Evolutionary conservation across 30 jellyfish, hydroid and myxozoan species (phyloP).

Genomic region (Morbakka virulenta): DNA sequence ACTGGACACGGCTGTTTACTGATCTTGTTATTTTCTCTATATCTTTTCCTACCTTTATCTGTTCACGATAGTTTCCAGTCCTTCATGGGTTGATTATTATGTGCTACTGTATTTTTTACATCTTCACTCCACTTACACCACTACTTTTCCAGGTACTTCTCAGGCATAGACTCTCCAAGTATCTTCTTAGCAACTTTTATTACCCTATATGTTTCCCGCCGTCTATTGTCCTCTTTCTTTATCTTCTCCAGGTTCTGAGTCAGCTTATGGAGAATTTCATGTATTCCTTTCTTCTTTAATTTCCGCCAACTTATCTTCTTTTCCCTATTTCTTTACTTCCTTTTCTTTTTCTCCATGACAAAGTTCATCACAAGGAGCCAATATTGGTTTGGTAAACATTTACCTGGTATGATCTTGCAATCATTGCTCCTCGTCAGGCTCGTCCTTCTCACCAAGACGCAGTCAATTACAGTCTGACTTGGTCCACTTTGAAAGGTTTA

Average conservation of each 20-base stretch:
- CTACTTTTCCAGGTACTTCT: background rate
- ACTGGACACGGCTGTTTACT: no score
- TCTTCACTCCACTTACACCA: slow-evolving; percentile 44
- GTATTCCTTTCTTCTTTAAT: no score
- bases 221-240: background rate
- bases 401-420: slow-evolving; percentile 3
- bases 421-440: background rate
- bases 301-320: background rate
- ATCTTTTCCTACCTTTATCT: background rate
- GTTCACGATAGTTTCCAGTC: background rate
- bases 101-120: slow-evolving; percentile 5
- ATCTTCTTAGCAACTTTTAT: slow-evolving; percentile 2
- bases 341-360: no score
- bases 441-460: background rate
- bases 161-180: background rate
- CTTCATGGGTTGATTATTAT: background rate
- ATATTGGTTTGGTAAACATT: background rate
- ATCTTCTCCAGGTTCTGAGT: background rate
- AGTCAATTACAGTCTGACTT: background rate
- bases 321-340: background rate
- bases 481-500: background rate
- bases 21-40: no score
- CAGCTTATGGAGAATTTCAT: no score
- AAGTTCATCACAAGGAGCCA: background rate
- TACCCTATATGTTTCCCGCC: background rate